Percentiles rank a stretch among this genome's conserved stretches.
These are phyloP conservation scores for Drosophila suzukii DNA, from an alignment of 1,140 invertebrate genomes.

Conservation along the genomic window DNA sequence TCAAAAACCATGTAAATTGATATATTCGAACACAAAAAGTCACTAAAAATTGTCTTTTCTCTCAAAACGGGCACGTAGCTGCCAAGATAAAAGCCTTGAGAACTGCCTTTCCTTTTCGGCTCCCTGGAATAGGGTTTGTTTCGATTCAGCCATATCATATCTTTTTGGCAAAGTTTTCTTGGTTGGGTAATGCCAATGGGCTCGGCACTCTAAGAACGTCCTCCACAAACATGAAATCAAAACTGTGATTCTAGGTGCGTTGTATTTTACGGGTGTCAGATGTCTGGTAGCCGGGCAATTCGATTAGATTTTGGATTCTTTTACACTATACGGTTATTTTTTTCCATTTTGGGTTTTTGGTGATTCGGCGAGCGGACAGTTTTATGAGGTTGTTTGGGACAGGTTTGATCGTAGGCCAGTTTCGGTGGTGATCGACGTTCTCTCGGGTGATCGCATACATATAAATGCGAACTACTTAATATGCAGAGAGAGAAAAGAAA, in stretches of 20 bases:
- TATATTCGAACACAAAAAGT: constrained; percentile 72
- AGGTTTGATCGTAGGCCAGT: constrained; percentile 57
- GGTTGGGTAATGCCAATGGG: constrained; percentile 26
- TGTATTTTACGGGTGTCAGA: constrained; percentile 28
- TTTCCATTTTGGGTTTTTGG: constrained; percentile 5
- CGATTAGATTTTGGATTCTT: constrained; percentile 69
- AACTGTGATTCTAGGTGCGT: constrained; percentile 45
- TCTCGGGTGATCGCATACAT: constrained; percentile 34
- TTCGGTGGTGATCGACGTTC: constrained; percentile 18
- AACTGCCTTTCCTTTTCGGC: not conserved
- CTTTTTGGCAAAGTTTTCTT: constrained; percentile 24
- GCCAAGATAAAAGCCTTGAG: constrained; percentile 36
- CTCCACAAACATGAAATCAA: constrained; percentile 18
- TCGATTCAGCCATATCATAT: constrained; percentile 19
- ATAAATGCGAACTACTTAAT: constrained; percentile 61
- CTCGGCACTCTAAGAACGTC: constrained; percentile 20
- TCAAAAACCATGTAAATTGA: constrained; percentile 69
- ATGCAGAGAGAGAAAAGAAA: constrained; percentile 51
- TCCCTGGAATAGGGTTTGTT: not conserved
- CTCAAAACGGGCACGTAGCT: constrained; percentile 3
- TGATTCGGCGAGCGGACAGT: constrained; percentile 49
- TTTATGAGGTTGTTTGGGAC: constrained; percentile 67
- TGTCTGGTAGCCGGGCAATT: constrained; percentile 39
- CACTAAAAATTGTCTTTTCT: constrained; percentile 61
- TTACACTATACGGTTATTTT: constrained; percentile 16